phyloP scores from a whole-genome alignment of 2,888 invertebrate genomes.

The Myathropa florea region DNA sequence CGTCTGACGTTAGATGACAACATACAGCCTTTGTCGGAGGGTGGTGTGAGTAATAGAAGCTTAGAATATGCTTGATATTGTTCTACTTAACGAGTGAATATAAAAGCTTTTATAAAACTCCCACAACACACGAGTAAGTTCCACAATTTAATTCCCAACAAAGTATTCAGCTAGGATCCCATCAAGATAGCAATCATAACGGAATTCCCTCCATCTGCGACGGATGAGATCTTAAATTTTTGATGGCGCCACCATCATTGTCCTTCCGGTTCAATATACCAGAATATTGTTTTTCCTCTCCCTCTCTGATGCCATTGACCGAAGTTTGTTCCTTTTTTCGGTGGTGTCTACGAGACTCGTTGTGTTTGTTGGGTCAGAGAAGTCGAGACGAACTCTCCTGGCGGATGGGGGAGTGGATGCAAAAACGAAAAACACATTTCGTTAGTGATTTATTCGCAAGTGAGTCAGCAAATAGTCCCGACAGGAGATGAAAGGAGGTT shows the following conservation, averaged over 20 bases:
- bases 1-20: neutral
- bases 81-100: neutral
- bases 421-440: slow-evolving; percentile 7
- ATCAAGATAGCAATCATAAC: neutral
- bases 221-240: slow-evolving; percentile 13
- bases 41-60: neutral
- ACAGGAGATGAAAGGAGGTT: slow-evolving; percentile 19
- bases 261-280: slow-evolving; percentile 36
- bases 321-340: neutral
- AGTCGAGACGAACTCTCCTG: neutral
- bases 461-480: slow-evolving; percentile 37
- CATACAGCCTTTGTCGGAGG: neutral
- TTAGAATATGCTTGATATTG: neutral
- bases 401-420: neutral
- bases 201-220: neutral
- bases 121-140: neutral
- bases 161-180: neutral
- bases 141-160: neutral
- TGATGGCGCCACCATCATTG: slow-evolving; percentile 39
- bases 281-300: slow-evolving; percentile 4
- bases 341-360: neutral
- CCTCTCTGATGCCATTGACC: neutral
- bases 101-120: neutral
- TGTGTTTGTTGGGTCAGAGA: neutral
- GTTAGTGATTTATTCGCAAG: neutral